These are phyloP conservation scores for Danio kyathit DNA, from an alignment of 2,797 vertebrate genomes.

Conservation along the genomic window DNA sequence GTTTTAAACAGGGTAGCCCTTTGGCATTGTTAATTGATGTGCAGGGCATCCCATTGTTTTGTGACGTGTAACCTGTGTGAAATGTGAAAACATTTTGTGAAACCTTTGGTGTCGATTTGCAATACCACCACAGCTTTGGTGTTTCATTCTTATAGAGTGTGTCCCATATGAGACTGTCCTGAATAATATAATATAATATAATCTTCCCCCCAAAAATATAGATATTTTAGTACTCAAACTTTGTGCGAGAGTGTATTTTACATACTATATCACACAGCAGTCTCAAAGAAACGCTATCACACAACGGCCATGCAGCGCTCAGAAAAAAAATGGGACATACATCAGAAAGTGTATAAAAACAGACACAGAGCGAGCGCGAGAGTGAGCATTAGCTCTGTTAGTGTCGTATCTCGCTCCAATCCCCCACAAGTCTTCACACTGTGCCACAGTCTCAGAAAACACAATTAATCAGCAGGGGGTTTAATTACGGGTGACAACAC, in stretches of 20 bases:
- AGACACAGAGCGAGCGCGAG: slow-evolving; percentile 1
- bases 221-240: background rate
- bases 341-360: slow-evolving; percentile 15
- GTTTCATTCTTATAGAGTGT: background rate
- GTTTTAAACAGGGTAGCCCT: no score
- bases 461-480: slow-evolving; percentile 65
- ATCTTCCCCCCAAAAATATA: background rate
- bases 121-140: background rate
- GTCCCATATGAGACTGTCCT: no score
- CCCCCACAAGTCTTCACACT: slow-evolving; percentile 52
- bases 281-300: slow-evolving; percentile 31
- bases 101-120: no score
- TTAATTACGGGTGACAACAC: slow-evolving; percentile 65
- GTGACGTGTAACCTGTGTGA: no score
- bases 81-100: no score
- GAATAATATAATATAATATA: background rate
- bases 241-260: slow-evolving; percentile 9
- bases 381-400: slow-evolving; percentile 46
- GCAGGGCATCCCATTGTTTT: no score
- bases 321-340: slow-evolving; percentile 33
- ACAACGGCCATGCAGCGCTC: slow-evolving; percentile 7
- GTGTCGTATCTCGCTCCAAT: slow-evolving; percentile 37
- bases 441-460: slow-evolving; percentile 58
- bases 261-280: background rate
- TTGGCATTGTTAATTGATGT: no score